A percentile compares a stretch with the other conserved stretches of the same genome.
Conservation (phyloP, 2,113 vertebrate genomes). For the Lethenteron reissneri region DNA sequence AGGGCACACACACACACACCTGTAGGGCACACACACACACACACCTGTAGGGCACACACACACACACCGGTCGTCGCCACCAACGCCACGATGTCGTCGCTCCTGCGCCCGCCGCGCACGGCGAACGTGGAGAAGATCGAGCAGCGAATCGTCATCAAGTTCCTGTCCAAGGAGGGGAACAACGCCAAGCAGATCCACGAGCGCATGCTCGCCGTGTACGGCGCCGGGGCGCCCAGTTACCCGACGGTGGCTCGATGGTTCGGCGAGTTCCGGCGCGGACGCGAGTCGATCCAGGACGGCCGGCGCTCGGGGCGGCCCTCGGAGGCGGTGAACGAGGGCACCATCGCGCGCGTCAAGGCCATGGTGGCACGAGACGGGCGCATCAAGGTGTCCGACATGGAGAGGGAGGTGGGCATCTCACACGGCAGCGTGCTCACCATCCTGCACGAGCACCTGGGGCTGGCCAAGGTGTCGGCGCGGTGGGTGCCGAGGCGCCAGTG, state of each 20-base stretch:
- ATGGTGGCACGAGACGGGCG: neutral
- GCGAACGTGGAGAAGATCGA: neutral
- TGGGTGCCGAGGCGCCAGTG: neutral
- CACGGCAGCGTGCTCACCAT: slow-evolving; percentile 6
- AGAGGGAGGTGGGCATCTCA: neutral
- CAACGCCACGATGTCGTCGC: no score
- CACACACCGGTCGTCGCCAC: no score
- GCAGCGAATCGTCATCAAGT: slow-evolving; percentile 3
- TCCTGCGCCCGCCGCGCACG: no score
- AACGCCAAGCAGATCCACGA: neutral
- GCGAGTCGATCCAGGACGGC: neutral
- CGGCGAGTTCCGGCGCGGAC: neutral
- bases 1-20: no score
- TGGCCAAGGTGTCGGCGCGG: neutral
- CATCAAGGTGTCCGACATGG: neutral
- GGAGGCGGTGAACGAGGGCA: neutral
- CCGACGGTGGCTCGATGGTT: neutral
- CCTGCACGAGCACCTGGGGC: slow-evolving; percentile 6
- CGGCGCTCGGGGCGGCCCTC: slow-evolving; percentile 3
- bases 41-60: no score
- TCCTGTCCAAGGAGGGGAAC: slow-evolving; percentile 1
- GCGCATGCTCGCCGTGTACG: slow-evolving; percentile 2
- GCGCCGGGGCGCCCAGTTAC: neutral
- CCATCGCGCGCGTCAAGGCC: slow-evolving; percentile 1
- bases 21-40: no score